Evolutionary conservation across 2,797 vertebrate species (phyloP), one percentile per base, ranked within the genome.

Genomic region (Danio jaintianensis): DNA sequence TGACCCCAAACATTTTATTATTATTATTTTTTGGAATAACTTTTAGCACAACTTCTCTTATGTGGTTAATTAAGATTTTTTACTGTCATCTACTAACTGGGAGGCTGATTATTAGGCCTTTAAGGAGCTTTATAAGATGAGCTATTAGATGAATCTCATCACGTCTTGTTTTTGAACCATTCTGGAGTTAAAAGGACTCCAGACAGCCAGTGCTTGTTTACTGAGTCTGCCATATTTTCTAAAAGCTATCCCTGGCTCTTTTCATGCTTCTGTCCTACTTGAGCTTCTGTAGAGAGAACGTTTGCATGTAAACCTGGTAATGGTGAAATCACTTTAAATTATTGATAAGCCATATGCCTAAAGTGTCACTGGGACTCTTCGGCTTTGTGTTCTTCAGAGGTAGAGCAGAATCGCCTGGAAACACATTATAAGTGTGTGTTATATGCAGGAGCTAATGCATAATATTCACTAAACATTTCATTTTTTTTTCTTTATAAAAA

Each of bases 291-390:
- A 52, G 22, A 20, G 61, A 13, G 29, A 48, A 62, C 56, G 20
- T 58, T 5, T 56, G 40, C 42, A 38, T 45, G 40, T 63, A 55
- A n/a, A 15, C 58, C 48, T 45, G 58, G 85, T 86, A 88, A 90
- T 87, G 87, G 91, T 90, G 82, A 87, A 85, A 80, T 64, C 12
- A 4, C 82, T 64, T 58, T 92, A 86, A 85, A 91, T 93, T 91
- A 93, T 92, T 87, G 83, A 94, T 93, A 86, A 90, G 69, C 88
- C 89, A 91, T 91, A 89, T 92, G 91, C 90, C 86, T 84, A 69
- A 81, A 81, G 79, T 45, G 36, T 66, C 81, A 71, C 16, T 68
- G 4, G 55, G 40, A 75, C 5, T 52, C 9, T 38, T 42, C 5
- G 42, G n/a, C 59, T 53, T 53, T 45, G 52, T 22, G 61, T 2